Percentiles rank a stretch among this genome's conserved stretches.
Evolutionary conservation across 2,888 invertebrate species (phyloP).

Genomic region (Scaeva pyrastri): DNA sequence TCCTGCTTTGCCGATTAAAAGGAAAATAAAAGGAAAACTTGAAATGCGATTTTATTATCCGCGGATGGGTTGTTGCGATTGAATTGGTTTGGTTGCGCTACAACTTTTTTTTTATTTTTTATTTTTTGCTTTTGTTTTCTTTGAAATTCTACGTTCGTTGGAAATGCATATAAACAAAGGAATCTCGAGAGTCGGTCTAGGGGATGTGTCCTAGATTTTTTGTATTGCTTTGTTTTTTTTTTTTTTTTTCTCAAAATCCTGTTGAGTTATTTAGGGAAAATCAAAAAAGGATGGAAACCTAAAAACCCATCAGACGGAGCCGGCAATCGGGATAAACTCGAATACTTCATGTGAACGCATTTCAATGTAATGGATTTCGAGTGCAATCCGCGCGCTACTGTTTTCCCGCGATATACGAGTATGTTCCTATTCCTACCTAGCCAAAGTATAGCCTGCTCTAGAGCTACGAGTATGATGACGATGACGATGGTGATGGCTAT

Average conservation of each 20-base stretch:
- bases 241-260: not conserved
- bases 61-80: constrained; percentile 56
- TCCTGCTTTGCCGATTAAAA: constrained; percentile 39
- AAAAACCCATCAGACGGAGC: constrained; percentile 19
- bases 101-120: constrained; percentile 22
- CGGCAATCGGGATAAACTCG: constrained; percentile 21
- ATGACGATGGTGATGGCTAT: constrained; percentile 44
- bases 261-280: constrained; percentile 28
- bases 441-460: not conserved
- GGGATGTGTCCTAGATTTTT: constrained; percentile 56
- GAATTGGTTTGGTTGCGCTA: constrained; percentile 41
- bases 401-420: constrained; percentile 25
- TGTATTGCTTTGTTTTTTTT: no score
- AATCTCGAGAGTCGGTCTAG: constrained; percentile 59
- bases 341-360: constrained; percentile 49
- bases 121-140: constrained; percentile 25
- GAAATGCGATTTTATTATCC: constrained; percentile 67
- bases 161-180: constrained; percentile 52
- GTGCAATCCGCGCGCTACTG: constrained; percentile 57
- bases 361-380: constrained; percentile 70
- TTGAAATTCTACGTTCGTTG: constrained; percentile 15
- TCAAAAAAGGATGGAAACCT: constrained; percentile 1
- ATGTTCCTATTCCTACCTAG: no score
- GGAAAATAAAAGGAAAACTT: constrained; percentile 42
- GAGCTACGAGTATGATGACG: not conserved